Evolutionary conservation across 2,888 invertebrate genomes (phyloP).

Genomic region (Napeogenes inachia): DNA sequence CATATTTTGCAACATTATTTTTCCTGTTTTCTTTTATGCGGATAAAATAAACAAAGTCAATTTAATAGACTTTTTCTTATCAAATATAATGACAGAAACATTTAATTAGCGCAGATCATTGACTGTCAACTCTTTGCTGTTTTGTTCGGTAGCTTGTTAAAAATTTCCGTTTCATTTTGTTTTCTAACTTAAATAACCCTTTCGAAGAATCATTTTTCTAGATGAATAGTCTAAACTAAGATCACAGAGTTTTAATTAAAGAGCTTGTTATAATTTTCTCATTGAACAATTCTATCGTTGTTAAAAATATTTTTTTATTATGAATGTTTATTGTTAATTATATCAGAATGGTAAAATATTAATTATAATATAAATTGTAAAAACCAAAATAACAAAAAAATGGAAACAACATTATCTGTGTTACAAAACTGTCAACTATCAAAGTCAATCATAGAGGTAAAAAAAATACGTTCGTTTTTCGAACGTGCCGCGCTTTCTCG

Average conservation of each 20-base stretch:
- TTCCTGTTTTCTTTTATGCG: constrained; percentile 24
- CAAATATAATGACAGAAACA: constrained; percentile 43
- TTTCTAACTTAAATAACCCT: constrained; percentile 57
- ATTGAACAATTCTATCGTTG: constrained; percentile 43
- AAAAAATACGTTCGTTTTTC: constrained; percentile 50
- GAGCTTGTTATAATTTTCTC: constrained; percentile 64
- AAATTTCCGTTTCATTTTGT: constrained; percentile 74
- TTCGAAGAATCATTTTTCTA: constrained; percentile 46
- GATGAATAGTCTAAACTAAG: constrained; percentile 40
- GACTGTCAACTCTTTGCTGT: constrained; percentile 39
- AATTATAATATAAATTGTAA: too few species aligned
- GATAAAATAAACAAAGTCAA: too few species aligned
- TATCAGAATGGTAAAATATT: too few species aligned
- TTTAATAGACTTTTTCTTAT: too few species aligned
- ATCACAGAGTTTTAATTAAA: constrained; percentile 56
- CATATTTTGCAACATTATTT: constrained; percentile 28
- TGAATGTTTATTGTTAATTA: too few species aligned
- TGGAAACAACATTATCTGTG: constrained; percentile 19
- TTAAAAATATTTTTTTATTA: neutral
- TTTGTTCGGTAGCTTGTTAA: constrained; percentile 61
- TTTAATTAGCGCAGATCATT: constrained; percentile 61
- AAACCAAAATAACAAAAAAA: constrained; percentile 8
- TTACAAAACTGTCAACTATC: constrained; percentile 38
- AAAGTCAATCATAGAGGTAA: constrained; percentile 41
- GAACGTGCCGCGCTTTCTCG: constrained; percentile 73